A percentile compares a stretch with the other conserved stretches of the same genome.
These are phyloP conservation scores for Hofmannophila pseudospretella DNA, from an alignment of 2,888 invertebrate genomes.

Conservation along the genomic window DNA sequence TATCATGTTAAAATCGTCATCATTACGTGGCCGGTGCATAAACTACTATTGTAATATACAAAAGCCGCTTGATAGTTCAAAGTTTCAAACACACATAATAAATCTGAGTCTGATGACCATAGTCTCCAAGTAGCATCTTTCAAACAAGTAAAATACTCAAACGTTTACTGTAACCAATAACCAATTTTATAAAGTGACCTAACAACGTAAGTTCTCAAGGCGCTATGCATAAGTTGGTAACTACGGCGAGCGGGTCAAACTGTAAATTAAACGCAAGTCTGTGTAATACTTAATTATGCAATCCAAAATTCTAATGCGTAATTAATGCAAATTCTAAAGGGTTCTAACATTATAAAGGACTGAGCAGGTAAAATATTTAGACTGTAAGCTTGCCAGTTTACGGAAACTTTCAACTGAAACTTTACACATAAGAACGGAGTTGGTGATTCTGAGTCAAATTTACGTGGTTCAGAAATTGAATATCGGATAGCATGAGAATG, in stretches of 20 bases:
- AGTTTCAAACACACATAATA: too few species aligned
- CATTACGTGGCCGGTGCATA: too few species aligned
- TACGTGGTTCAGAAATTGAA: slow-evolving; percentile 8
- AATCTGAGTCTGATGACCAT: too few species aligned
- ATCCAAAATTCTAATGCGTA: slow-evolving; percentile 55
- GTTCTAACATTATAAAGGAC: slow-evolving; percentile 43
- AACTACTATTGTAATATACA: too few species aligned
- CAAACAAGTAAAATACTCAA: too few species aligned
- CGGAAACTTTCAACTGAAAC: slow-evolving; percentile 22
- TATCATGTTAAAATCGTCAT: too few species aligned
- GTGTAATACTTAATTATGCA: slow-evolving; percentile 45
- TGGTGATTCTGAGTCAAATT: slow-evolving; percentile 21
- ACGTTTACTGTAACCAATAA: background rate
- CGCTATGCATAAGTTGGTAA: background rate
- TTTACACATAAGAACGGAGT: slow-evolving; percentile 17
- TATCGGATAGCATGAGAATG: too few species aligned
- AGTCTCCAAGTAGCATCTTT: too few species aligned
- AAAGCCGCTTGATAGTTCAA: too few species aligned
- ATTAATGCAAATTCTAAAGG: slow-evolving; percentile 65
- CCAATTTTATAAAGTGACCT: background rate
- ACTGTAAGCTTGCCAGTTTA: slow-evolving; percentile 25
- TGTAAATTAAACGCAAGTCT: slow-evolving; percentile 26
- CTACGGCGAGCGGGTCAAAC: background rate
- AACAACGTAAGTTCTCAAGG: background rate
- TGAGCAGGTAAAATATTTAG: slow-evolving; percentile 53